These are phyloP conservation scores for Trogon melanurus DNA, from an alignment of 2,113 vertebrate genomes.

Conservation along the genomic window DNA sequence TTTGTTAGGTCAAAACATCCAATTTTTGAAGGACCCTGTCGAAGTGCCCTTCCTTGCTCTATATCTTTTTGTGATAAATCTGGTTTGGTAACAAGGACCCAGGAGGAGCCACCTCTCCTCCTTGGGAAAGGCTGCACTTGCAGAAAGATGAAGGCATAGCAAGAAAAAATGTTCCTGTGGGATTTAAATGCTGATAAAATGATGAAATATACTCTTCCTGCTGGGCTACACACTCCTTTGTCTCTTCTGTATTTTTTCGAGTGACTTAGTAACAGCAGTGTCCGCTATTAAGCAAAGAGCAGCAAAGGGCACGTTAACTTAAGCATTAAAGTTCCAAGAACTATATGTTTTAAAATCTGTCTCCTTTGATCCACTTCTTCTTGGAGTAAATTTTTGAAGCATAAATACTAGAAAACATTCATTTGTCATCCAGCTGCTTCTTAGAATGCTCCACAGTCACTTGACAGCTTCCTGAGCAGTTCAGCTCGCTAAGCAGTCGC, in stretches of 20 bases:
- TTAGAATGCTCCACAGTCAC: neutral
- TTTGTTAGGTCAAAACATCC: neutral
- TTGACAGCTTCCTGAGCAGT: neutral
- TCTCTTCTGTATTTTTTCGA: neutral
- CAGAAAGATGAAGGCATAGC: neutral
- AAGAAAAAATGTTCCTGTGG: neutral
- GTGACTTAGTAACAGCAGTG: neutral
- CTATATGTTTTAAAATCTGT: neutral
- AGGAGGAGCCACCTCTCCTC: neutral
- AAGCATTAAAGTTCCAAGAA: neutral
- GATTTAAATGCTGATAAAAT: neutral
- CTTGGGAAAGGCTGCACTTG: neutral
- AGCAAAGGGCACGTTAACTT: neutral
- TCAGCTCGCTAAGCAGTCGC: neutral
- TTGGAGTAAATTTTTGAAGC: neutral
- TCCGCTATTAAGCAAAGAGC: neutral
- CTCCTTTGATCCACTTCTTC: neutral
- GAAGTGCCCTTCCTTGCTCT: neutral
- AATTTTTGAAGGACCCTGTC: neutral
- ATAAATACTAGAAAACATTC: neutral
- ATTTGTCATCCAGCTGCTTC: neutral
- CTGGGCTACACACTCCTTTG: neutral
- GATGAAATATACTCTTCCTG: neutral
- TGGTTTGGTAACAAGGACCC: neutral
- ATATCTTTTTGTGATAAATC: fast-evolving